Percentiles rank a stretch among this genome's conserved stretches.
These are phyloP conservation scores for Hapalemur alaotrensis DNA, from an alignment of 2,797 vertebrate species.

Conservation along the genomic window DNA sequence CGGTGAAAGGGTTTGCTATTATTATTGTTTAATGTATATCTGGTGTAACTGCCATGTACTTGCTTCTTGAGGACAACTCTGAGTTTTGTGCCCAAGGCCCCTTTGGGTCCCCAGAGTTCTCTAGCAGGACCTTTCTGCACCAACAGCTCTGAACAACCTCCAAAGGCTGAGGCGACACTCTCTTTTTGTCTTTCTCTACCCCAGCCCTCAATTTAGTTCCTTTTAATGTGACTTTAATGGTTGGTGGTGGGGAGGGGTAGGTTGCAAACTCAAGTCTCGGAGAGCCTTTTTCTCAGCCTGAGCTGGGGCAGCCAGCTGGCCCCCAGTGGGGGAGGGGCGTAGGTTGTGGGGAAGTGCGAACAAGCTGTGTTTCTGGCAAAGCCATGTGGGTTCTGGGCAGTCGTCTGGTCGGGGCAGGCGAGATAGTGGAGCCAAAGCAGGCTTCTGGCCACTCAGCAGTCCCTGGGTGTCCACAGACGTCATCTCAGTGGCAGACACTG, in stretches of 20 bases:
- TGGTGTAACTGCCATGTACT: no score
- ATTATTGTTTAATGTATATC: neutral
- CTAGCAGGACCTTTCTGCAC: neutral
- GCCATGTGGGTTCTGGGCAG: accelerated
- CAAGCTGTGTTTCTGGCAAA: neutral
- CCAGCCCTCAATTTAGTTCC: neutral
- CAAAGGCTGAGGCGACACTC: neutral
- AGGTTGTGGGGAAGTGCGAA: neutral
- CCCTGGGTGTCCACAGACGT: neutral
- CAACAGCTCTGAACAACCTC: neutral
- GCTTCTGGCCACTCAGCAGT: neutral
- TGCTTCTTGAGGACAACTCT: neutral
- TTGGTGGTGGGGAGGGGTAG: neutral
- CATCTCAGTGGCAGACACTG: accelerated
- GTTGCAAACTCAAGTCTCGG: neutral
- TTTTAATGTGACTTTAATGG: neutral
- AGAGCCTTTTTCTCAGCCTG: neutral
- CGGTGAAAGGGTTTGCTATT: neutral
- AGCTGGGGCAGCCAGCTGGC: neutral
- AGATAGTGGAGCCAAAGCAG: neutral
- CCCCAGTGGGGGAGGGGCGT: accelerated
- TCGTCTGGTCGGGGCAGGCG: neutral
- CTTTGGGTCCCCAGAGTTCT: neutral
- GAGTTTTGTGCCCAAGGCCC: neutral
- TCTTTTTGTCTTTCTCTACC: neutral